These are phyloP conservation scores for Sylvia atricapilla DNA, from an alignment of 2,113 vertebrate genomes.

Conservation along the genomic window DNA sequence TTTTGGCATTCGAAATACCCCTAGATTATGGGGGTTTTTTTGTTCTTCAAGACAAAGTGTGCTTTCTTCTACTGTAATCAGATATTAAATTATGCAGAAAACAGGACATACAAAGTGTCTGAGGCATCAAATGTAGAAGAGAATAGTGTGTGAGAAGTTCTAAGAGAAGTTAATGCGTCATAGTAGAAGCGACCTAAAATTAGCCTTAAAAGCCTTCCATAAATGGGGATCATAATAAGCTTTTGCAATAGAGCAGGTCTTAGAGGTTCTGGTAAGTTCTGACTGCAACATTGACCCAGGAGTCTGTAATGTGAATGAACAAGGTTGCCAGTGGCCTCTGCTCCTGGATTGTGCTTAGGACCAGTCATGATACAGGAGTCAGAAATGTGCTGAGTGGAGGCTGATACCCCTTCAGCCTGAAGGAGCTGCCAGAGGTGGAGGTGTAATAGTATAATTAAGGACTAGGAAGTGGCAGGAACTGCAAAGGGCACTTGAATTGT, in stretches of 20 bases:
- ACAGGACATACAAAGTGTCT: background rate
- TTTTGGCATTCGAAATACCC: background rate
- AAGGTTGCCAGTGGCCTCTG: background rate
- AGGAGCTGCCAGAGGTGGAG: background rate
- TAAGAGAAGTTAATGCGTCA: background rate
- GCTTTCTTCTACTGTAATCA: background rate
- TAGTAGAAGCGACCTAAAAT: background rate
- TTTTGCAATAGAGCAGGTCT: background rate
- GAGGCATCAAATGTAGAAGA: background rate
- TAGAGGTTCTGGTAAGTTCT: background rate
- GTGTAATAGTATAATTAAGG: background rate
- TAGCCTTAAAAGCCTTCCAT: background rate
- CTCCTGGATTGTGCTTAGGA: background rate
- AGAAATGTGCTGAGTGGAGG: background rate
- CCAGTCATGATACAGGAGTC: background rate
- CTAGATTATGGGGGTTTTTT: background rate
- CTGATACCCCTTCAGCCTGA: background rate
- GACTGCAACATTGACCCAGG: background rate
- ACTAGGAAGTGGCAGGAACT: background rate
- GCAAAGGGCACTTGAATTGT: background rate
- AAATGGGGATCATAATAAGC: background rate
- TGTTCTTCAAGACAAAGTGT: background rate
- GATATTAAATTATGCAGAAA: conserved; percentile 3
- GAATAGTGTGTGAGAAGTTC: background rate
- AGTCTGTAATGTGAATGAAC: background rate